Evolutionary conservation across 1,140 invertebrate genomes (phyloP), one percentile per base, ranked within the genome.

Genomic region (Brachionus asplanchnoidis): DNA sequence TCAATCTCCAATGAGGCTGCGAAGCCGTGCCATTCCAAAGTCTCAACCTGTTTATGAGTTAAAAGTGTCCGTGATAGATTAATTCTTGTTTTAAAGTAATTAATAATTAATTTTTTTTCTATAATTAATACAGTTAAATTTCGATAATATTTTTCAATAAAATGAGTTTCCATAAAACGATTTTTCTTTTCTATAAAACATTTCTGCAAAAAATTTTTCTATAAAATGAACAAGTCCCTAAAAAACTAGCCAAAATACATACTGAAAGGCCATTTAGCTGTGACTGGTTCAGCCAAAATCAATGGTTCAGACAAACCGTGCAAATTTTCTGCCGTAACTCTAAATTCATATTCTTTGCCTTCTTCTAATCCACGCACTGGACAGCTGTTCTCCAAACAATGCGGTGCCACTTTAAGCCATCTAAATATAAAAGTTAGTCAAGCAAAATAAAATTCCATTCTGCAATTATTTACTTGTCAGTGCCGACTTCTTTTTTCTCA

Each of bases 251-350:
- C 26, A 32, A 32, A 32, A 14, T 87, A 80, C 12, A 17, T 90
- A 93, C 92, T 95, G 90, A 97, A 99, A 87, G 97, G 96, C 94
- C 97, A 94, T 91, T 95, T 95, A 0, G 97, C 96, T 86, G 93
- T 93, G 86, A 98, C 94, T 12, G 96, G 94, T 88, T 97, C 94
- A 17, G 92, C 92, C 0, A 95, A 97, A 42, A 92, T 92, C 9
- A 94, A 94, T 7, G 96, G 95, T 86, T 99, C 97, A 32, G 96
- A 97, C 84, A 94, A 93, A 50, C 97, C 97, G 87, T 97, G 96
- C 87, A 95, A 93, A 90, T 99, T 99, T 89, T 99, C 97, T 79
- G 97, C 97, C 92, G 96, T 94, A 1, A 99, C 97, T 85, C 97
- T 92, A 92, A 99, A 99, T 86, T 99, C 97, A 88, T 99, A 99